Base-by-base conservation (phyloP, 2,113 vertebrate species). In the Ameiurus melas region DNA sequence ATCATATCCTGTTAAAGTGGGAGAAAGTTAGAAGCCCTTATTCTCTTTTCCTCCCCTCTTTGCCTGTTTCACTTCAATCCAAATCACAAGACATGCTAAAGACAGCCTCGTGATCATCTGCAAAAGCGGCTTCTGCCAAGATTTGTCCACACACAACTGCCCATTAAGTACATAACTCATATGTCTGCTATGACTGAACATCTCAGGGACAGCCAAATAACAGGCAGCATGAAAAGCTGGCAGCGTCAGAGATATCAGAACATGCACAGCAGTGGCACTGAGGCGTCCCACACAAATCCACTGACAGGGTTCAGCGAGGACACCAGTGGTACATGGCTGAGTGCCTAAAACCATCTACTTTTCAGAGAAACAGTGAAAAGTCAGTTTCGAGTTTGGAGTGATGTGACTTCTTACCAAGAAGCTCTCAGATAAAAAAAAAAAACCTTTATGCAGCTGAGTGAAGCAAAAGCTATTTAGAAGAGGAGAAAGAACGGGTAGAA, bases 261-360 rank as follows among this genome's bases (percentile, higher is more conserved):
- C 57, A 30, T 20, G 55, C 64, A 68, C n/a, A 30, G 80, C 86
- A 73, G 79, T 83, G 79, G 79, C 80, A 83, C 86, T 83, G 66
- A 83, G 60, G 86, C 86, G 36, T 83, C 53, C 66, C 51, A 53
- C 70, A 33, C 80, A 60, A 75, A 60, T 82, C 53, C 39, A 33
- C 80, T 62, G 66, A 60, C 66, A 25, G 86, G 68, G 80, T 87
- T 87, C 79, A 87, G 30, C 33, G 22, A 87, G 86, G 86, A 83
- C 66, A 39, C 64, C 47, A 58, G 78, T 64, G 78, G 64, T 47
- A 70, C 47, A 71, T 82, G 86, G 86, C 78, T 58, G 84, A 58
- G 68, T 85, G 84, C 84, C 84, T 57, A 71, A 82, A 87, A 71
- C 86, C 64, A 73, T 83, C 86, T 83, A 66, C 78, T 71, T 83